Evolutionary conservation across 1,140 invertebrate species (phyloP), one percentile per base, ranked within the genome.

Genomic region (Solenopsis invicta): DNA sequence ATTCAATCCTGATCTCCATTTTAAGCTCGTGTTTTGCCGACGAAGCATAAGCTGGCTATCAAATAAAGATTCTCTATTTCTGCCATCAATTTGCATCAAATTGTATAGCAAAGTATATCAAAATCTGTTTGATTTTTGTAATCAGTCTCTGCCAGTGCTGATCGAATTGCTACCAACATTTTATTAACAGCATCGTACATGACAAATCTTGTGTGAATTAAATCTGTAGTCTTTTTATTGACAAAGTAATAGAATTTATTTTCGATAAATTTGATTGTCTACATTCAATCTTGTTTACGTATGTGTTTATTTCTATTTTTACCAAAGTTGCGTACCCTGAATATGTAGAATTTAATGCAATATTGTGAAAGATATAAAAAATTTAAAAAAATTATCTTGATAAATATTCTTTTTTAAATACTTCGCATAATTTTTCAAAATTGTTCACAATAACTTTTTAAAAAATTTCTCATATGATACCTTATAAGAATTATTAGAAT

Each of bases 261-360:
- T 21, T 62, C 24, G 61, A 18, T 5, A 29, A 4, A 29, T 16
- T 34, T 13, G 13, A 1, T 13, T 29, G 13, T 34, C 18, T 64
- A 10, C 9, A 10, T 37, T 13, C 24, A 9, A 34, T 18, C 29
- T 34, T 3, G 62, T 34, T 64, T 18, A n/a, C 16, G 16, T 18
- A n/a, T 8, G 16, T 37, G 62, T 64, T 37, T 5, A n/a, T 64
- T 8, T 64, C 34, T 64, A 64, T 64, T 64, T 64, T 64, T 64
- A 37, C 16, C 8, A n/a, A 24, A 64, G n/a, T 54, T 45, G 9
- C 41, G n/a, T 64, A 24, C 34, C 37, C n/a, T 3, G 37, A n/a
- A 34, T 24, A 3, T 9, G 2, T 8, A 16, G 18, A 64, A n/a
- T n/a, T 59, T 59, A 59, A 59, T 4, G 56, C 18, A 9, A 62